These are phyloP conservation scores for Lasius fuliginosus DNA, from an alignment of 2,888 invertebrate species.

Conservation along the genomic window DNA sequence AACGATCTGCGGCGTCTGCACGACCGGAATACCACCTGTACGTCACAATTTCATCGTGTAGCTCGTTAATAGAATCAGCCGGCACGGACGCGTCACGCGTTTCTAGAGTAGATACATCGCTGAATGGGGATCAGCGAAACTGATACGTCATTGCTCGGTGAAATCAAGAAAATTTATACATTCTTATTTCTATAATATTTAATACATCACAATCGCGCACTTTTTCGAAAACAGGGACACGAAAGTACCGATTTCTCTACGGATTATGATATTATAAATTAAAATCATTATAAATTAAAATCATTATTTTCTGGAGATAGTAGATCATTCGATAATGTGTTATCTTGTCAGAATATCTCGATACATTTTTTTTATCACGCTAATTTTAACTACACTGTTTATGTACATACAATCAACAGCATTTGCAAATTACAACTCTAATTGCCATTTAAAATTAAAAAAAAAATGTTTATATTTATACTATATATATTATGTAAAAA, in stretches of 20 bases:
- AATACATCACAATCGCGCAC: not conserved
- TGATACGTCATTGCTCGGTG: slow-evolving; percentile 9
- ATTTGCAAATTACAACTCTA: not conserved
- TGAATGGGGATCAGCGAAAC: not conserved
- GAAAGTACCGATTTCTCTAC: slow-evolving; percentile 7
- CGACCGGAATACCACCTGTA: slow-evolving; percentile 81
- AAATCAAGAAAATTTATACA: slow-evolving; percentile 1
- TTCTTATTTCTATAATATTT: slow-evolving; percentile 4
- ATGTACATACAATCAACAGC: not conserved
- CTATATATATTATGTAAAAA: not conserved
- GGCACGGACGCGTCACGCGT: not conserved
- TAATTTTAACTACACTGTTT: not conserved
- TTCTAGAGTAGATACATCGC: not conserved
- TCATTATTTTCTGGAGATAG: not conserved
- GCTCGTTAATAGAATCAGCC: not conserved
- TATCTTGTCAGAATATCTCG: not conserved
- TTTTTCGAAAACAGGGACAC: not conserved
- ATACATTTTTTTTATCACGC: not conserved
- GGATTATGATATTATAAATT: not conserved
- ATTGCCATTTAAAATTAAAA: not conserved
- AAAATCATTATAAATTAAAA: not conserved
- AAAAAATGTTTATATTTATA: not conserved
- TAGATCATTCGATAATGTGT: not conserved
- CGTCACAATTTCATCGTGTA: slow-evolving; percentile 49
- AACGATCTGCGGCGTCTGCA: slow-evolving; percentile 96